A percentile compares a stretch with the other conserved stretches of the same genome.
Evolutionary conservation across 2,888 invertebrate species (phyloP).

Genomic region (Tromatobia lineatoria): DNA sequence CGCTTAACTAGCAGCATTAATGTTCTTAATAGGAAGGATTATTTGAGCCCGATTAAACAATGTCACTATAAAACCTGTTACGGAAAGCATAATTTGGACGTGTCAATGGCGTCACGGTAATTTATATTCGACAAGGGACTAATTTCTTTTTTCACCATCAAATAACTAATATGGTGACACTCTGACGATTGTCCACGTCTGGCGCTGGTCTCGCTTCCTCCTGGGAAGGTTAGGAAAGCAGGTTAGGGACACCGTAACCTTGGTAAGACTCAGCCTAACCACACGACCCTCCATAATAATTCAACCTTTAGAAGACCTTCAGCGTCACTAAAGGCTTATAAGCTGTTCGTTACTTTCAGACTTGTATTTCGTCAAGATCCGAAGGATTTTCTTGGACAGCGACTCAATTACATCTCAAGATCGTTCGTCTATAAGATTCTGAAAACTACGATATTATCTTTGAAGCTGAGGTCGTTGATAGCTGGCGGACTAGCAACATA

Average conservation of each 20-base stretch:
- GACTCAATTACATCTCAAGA: background rate
- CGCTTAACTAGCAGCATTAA: no score
- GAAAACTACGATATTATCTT: background rate
- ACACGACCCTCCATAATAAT: slow-evolving; percentile 29
- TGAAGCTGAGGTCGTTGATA: background rate
- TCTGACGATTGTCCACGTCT: slow-evolving; percentile 55
- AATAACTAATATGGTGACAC: no score
- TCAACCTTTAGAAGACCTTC: slow-evolving; percentile 23
- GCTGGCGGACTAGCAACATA: background rate
- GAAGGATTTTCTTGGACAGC: background rate
- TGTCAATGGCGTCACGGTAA: no score
- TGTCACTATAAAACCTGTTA: no score
- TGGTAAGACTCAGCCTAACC: slow-evolving; percentile 56
- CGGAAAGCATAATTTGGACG: no score
- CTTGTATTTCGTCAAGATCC: slow-evolving; percentile 7
- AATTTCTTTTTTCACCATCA: no score
- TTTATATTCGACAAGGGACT: no score
- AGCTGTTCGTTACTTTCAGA: slow-evolving; percentile 4
- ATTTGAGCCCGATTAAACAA: no score
- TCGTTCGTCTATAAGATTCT: background rate
- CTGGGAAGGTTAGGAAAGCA: slow-evolving; percentile 56
- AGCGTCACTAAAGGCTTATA: slow-evolving; percentile 5
- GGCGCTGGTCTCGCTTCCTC: slow-evolving; percentile 50
- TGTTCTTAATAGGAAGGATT: no score
- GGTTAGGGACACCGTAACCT: slow-evolving; percentile 68